phyloP scores from a whole-genome alignment of 37 sponge, comb jelly and placozoan species.

The Spongilla lacustris region DNA sequence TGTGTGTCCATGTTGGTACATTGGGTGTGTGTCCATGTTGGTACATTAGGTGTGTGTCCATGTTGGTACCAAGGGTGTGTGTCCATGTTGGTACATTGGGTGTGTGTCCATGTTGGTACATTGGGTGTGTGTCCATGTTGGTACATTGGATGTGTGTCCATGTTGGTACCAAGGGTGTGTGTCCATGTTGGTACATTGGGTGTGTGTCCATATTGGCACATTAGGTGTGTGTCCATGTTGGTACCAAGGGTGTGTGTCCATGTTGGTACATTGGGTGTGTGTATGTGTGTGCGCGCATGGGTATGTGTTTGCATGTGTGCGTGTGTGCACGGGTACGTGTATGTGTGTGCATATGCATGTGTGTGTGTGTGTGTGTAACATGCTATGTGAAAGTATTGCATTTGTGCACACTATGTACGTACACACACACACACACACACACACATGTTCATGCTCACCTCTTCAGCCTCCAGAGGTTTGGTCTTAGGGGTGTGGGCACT shows the following conservation, averaged over 20 bases:
- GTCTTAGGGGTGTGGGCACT: constrained; percentile 42
- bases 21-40: too few relatives aligned
- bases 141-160: neutral
- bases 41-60: neutral
- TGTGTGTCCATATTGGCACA: neutral
- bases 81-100: neutral
- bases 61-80: neutral
- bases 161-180: neutral
- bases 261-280: too few relatives aligned
- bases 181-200: neutral
- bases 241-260: neutral
- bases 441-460: constrained; percentile 49
- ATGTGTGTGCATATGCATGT: too few relatives aligned
- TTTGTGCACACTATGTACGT: neutral
- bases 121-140: neutral
- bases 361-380: too few relatives aligned
- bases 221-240: neutral
- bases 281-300: too few relatives aligned
- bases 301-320: too few relatives aligned
- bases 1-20: neutral
- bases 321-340: too few relatives aligned
- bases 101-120: neutral
- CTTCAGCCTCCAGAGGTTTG: constrained; percentile 62
- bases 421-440: too few relatives aligned
- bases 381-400: too few relatives aligned